Conservation (phyloP, 2,888 invertebrate species). For the Epirrita christyi region DNA sequence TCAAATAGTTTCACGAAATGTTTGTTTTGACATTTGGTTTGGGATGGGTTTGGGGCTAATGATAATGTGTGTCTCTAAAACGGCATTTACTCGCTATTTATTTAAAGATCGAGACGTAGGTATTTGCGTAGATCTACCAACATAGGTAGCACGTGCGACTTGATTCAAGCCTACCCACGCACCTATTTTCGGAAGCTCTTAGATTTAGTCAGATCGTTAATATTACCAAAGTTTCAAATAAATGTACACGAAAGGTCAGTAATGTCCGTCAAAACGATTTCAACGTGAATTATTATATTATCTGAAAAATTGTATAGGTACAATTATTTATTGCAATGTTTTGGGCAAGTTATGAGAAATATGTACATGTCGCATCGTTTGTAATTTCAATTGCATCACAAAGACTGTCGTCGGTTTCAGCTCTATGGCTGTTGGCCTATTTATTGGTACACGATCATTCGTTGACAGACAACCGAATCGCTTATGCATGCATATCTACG, state of each 20-base stretch:
- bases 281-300: no score
- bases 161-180: conserved; percentile 51
- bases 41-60: background rate
- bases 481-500: conserved; percentile 78
- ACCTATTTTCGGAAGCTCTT: conserved; percentile 43
- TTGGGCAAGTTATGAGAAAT: background rate
- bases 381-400: conserved; percentile 20
- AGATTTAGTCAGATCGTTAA: background rate
- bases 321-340: background rate
- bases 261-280: no score
- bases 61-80: background rate
- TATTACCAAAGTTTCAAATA: no score
- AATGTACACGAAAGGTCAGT: no score
- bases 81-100: background rate
- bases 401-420: conserved; percentile 28
- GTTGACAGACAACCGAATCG: conserved; percentile 67
- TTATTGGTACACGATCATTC: conserved; percentile 69
- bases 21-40: background rate
- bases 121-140: conserved; percentile 42
- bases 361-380: conserved; percentile 12
- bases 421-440: conserved; percentile 73
- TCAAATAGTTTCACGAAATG: background rate
- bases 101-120: conserved; percentile 16
- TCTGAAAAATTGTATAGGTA: no score
- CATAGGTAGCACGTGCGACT: conserved; percentile 45